Percentiles rank a stretch among this genome's conserved stretches.
Conservation (phyloP, 2,113 vertebrate species). For the Archocentrus centrarchus region DNA sequence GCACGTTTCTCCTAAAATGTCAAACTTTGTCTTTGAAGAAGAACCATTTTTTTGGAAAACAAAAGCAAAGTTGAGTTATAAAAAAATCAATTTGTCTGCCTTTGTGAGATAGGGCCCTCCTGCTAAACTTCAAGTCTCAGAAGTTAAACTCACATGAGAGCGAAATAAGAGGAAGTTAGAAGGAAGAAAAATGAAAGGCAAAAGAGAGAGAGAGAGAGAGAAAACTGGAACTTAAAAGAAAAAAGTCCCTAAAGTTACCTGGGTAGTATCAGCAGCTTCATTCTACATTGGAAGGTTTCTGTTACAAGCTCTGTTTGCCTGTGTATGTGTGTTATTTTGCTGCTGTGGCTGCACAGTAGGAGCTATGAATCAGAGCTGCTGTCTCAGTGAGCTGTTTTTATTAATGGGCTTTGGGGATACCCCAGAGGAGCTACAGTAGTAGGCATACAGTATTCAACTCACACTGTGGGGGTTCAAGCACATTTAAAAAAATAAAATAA, state of each 20-base stretch:
- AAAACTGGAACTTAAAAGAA: neutral
- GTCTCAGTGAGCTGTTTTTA: constrained; percentile 67
- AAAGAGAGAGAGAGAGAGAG: neutral
- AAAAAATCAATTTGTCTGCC: neutral
- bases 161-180: neutral
- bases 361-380: constrained; percentile 72
- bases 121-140: neutral
- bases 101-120: neutral
- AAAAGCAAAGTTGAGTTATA: neutral
- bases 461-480: constrained; percentile 10
- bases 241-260: neutral
- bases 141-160: neutral
- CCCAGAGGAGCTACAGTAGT: constrained; percentile 60
- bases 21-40: neutral
- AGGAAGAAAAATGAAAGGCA: neutral
- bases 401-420: constrained; percentile 71
- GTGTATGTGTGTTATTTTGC: constrained; percentile 42
- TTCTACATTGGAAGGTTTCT: constrained; percentile 17
- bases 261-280: constrained; percentile 8
- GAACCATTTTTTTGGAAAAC: neutral
- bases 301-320: constrained; percentile 26
- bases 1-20: neutral
- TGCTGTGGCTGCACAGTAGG: constrained; percentile 42
- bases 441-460: constrained; percentile 41
- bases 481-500: neutral